A percentile compares a stretch with the other conserved stretches of the same genome.
These are phyloP conservation scores for Thalassarche chlororhynchos DNA, from an alignment of 2,113 vertebrate genomes.

Conservation along the genomic window DNA sequence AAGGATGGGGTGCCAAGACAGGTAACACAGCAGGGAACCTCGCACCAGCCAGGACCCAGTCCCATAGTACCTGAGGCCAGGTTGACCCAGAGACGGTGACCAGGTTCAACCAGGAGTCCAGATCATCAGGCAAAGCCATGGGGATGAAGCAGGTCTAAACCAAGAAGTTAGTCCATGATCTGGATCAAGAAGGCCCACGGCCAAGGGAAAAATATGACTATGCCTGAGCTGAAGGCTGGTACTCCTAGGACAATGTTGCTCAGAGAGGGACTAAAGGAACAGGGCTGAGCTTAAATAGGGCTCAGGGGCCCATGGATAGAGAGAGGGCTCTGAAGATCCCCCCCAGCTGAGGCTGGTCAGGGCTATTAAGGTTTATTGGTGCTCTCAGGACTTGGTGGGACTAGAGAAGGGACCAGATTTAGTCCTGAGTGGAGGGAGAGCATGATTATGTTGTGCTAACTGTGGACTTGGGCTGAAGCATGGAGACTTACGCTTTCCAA, in stretches of 20 bases:
- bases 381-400: background rate
- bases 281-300: background rate
- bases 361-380: background rate
- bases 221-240: background rate
- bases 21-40: fast-evolving
- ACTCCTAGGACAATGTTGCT: fast-evolving
- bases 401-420: background rate
- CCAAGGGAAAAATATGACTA: fast-evolving
- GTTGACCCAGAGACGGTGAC: too few relatives aligned
- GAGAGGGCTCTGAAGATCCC: background rate
- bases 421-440: background rate
- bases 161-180: too few relatives aligned
- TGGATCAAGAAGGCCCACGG: fast-evolving
- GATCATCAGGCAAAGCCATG: too few relatives aligned
- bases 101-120: background rate
- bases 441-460: fast-evolving
- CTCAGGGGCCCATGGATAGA: background rate
- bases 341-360: background rate
- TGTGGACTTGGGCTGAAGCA: background rate
- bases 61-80: too few relatives aligned
- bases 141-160: background rate
- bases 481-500: fast-evolving
- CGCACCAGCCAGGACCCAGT: too few relatives aligned
- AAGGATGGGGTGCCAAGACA: background rate
- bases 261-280: background rate